Percentiles rank a stretch among this genome's conserved stretches.
These are phyloP conservation scores for Ctenopoma kingsleyae DNA, from an alignment of 2,797 vertebrate species.

Conservation along the genomic window DNA sequence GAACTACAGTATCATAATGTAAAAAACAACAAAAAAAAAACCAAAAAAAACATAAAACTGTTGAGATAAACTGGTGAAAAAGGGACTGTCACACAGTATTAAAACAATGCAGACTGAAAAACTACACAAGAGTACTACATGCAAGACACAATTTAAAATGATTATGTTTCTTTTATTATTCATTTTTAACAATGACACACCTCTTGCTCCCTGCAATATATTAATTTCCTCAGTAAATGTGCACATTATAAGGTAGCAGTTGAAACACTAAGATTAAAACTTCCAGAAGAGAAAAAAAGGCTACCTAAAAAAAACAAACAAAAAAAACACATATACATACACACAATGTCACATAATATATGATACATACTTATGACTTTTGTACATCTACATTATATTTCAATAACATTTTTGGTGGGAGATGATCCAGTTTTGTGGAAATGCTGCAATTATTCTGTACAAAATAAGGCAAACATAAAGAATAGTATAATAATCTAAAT, in stretches of 20 bases:
- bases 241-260: constrained; percentile 71
- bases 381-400: constrained; percentile 22
- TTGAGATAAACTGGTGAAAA: no score
- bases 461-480: constrained; percentile 30
- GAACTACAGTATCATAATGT: no score
- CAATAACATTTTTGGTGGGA: constrained; percentile 12
- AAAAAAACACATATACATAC: constrained; percentile 5
- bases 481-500: constrained; percentile 50
- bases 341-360: constrained; percentile 20
- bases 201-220: constrained; percentile 58
- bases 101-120: background rate
- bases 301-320: background rate
- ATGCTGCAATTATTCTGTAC: constrained; percentile 10
- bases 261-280: constrained; percentile 41
- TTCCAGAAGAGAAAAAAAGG: background rate
- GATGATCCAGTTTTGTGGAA: constrained; percentile 28
- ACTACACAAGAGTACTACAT: background rate
- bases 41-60: no score
- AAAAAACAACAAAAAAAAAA: no score
- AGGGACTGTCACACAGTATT: no score
- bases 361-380: constrained; percentile 2
- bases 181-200: constrained; percentile 57
- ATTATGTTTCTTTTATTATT: constrained; percentile 71
- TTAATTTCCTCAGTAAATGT: constrained; percentile 68
- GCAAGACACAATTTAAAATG: constrained; percentile 18